These are phyloP conservation scores for Manduca sexta DNA, from an alignment of 1,140 invertebrate genomes.

Conservation along the genomic window DNA sequence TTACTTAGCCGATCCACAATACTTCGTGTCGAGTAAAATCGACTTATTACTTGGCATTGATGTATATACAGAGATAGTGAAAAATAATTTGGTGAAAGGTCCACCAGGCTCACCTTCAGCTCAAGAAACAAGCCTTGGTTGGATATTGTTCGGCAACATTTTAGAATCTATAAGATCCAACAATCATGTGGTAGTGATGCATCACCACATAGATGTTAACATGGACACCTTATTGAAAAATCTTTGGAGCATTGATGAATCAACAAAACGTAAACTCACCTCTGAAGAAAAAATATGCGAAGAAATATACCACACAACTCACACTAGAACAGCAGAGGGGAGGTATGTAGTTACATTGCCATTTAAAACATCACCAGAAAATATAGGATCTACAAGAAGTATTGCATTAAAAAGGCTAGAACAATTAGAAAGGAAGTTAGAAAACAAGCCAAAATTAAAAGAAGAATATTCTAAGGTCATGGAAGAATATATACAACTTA, in stretches of 20 bases:
- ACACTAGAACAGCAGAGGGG: neutral
- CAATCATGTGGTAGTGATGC: neutral
- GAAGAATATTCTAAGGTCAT: constrained; percentile 10
- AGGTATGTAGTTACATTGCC: constrained; percentile 16
- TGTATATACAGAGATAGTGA: constrained; percentile 17
- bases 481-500: constrained; percentile 12
- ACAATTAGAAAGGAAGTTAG: constrained; percentile 14
- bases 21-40: constrained; percentile 4
- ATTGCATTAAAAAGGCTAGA: constrained; percentile 14
- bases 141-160: constrained; percentile 6
- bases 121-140: constrained; percentile 5
- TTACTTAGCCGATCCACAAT: constrained; percentile 16
- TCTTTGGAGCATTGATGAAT: constrained; percentile 12
- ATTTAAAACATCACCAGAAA: constrained; percentile 6
- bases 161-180: neutral
- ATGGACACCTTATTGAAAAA: constrained; percentile 5
- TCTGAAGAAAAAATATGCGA: constrained; percentile 12
- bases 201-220: neutral
- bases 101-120: constrained; percentile 11
- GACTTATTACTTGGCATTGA: constrained; percentile 19
- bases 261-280: constrained; percentile 1
- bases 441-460: constrained; percentile 8
- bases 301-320: constrained; percentile 5
- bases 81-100: constrained; percentile 12
- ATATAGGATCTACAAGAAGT: constrained; percentile 10